A percentile compares a stretch with the other conserved stretches of the same genome.
Evolutionary conservation across 2,797 vertebrate species (phyloP).

Genomic region (Lacerta viridis): DNA sequence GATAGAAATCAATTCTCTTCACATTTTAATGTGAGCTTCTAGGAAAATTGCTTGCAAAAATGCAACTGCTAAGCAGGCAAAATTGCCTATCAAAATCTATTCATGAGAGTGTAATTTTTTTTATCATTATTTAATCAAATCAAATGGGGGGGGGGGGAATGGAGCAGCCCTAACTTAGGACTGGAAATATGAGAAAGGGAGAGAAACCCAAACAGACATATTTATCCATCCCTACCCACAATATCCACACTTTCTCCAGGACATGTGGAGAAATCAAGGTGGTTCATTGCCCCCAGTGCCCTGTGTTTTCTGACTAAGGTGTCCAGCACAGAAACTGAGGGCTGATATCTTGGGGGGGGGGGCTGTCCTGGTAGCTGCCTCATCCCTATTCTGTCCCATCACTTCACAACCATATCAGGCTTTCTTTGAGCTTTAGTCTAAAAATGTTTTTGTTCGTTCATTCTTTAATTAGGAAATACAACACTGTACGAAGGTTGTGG

Average conservation of each 20-base stretch:
- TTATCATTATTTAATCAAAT: too few species aligned
- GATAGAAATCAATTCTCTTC: too few species aligned
- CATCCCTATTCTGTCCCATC: neutral
- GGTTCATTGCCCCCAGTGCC: neutral
- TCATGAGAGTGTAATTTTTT: too few species aligned
- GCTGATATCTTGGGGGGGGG: neutral
- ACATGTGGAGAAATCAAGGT: neutral
- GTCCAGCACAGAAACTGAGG: too few species aligned
- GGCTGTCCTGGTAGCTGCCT: neutral
- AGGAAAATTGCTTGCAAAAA: too few species aligned
- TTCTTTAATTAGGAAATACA: neutral
- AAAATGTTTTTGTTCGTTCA: neutral
- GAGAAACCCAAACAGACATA: too few species aligned
- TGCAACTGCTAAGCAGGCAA: too few species aligned
- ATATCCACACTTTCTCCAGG: neutral
- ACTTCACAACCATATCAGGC: neutral
- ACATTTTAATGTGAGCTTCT: neutral
- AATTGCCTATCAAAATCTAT: too few species aligned
- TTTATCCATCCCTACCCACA: too few species aligned
- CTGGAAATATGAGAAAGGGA: too few species aligned
- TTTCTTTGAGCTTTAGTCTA: neutral
- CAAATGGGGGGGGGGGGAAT: too few species aligned
- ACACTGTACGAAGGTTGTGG: neutral
- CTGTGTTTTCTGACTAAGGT: neutral
- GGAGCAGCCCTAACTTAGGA: too few species aligned